phyloP scores from a whole-genome alignment of 2,888 invertebrate species.

The Euclidia mi region DNA sequence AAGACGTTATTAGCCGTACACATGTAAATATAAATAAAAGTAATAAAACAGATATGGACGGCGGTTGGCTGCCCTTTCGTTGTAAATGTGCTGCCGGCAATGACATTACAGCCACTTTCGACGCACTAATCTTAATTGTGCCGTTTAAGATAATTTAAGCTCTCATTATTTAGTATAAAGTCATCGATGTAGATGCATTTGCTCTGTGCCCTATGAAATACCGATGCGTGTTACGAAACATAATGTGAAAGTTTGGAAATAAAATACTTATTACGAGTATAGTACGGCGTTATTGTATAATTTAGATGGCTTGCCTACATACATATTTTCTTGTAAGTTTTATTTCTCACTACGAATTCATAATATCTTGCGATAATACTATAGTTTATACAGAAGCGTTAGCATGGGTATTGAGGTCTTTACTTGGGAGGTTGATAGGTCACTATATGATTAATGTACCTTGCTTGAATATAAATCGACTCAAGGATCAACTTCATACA shows the following conservation, averaged over 20 bases:
- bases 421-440: no score
- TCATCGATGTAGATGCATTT: conserved; percentile 64
- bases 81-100: conserved; percentile 70
- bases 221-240: conserved; percentile 32
- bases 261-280: conserved; percentile 8
- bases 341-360: no score
- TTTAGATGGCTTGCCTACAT: no score
- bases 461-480: no score
- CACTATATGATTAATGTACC: no score
- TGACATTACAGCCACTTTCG: conserved; percentile 73
- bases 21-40: conserved; percentile 54
- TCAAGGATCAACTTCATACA: no score
- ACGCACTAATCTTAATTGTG: conserved; percentile 75
- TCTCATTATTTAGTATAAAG: conserved; percentile 65
- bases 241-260: conserved; percentile 27
- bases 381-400: no score
- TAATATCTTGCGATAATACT: no score
- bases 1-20: conserved; percentile 46
- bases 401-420: no score
- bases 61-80: conserved; percentile 57
- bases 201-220: conserved; percentile 41
- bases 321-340: no score
- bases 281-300: no score
- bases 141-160: conserved; percentile 75
- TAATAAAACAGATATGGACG: conserved; percentile 53